Percentiles rank a stretch among this genome's conserved stretches.
phyloP scores from a whole-genome alignment of 2,113 vertebrate genomes.

The Narcine bancroftii region DNA sequence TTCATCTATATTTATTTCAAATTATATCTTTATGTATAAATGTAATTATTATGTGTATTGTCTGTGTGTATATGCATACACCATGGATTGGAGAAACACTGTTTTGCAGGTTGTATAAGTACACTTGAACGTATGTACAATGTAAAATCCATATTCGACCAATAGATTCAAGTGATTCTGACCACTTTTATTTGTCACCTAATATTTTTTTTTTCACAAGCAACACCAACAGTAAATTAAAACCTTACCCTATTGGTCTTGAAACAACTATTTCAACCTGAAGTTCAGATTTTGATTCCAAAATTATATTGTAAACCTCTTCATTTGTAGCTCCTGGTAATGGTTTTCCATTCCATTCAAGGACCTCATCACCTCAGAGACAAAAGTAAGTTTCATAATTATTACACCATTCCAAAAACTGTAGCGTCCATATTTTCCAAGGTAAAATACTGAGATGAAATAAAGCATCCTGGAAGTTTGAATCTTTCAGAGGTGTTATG shows the following conservation, averaged over 20 bases:
- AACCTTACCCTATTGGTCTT: slow-evolving; percentile 91
- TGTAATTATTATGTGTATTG: too few relatives aligned
- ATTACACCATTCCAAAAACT: background rate
- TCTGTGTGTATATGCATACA: too few relatives aligned
- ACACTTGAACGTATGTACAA: too few relatives aligned
- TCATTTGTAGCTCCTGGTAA: slow-evolving; percentile 97
- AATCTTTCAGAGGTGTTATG: background rate
- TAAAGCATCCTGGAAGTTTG: background rate
- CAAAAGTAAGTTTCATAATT: background rate
- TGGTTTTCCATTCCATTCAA: slow-evolving; percentile 96
- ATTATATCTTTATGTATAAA: too few relatives aligned
- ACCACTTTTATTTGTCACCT: background rate
- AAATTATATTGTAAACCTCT: slow-evolving; percentile 99
- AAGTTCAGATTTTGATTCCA: slow-evolving; percentile 96
- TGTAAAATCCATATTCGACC: background rate
- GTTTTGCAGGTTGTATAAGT: background rate
- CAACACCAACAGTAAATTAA: background rate
- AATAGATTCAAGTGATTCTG: background rate
- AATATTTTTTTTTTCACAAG: background rate
- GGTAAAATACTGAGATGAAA: background rate
- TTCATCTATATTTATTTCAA: too few relatives aligned
- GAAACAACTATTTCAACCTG: slow-evolving; percentile 99
- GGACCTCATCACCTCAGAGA: slow-evolving; percentile 82
- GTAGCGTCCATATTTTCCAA: background rate
- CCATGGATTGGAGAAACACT: background rate